Evolutionary conservation across 92 coral and sea anemone species (phyloP).

Genomic region (Bergia sp.): DNA sequence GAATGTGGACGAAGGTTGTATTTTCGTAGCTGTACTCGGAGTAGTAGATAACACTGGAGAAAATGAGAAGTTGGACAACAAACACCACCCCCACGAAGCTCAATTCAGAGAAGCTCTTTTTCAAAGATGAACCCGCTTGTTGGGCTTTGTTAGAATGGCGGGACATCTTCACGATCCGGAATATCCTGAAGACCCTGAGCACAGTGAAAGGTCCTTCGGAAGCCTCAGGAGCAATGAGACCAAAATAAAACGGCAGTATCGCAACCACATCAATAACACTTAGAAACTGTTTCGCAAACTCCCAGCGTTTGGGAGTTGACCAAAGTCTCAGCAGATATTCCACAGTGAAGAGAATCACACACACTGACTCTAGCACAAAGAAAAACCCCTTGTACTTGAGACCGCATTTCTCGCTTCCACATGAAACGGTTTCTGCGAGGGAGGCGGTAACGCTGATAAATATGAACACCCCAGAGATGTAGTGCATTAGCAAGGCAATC

Average conservation of each 20-base stretch:
- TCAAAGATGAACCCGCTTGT: conserved; percentile 82
- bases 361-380: conserved; percentile 73
- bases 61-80: conserved; percentile 75
- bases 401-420: conserved; percentile 79
- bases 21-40: conserved; percentile 74
- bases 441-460: conserved; percentile 82
- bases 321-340: conserved; percentile 82
- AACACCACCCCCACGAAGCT: conserved; percentile 85
- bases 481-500: conserved; percentile 80
- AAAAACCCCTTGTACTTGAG: conserved; percentile 63
- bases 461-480: conserved; percentile 79
- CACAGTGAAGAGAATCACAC: conserved; percentile 79
- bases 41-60: conserved; percentile 92
- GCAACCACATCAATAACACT: conserved; percentile 94
- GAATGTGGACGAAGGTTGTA: conserved; percentile 78
- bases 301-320: conserved; percentile 84
- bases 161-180: conserved; percentile 95
- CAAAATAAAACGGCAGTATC: conserved; percentile 89
- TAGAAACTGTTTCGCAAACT: conserved; percentile 86
- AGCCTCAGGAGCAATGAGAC: conserved; percentile 72
- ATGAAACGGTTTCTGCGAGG: conserved; percentile 86
- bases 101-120: conserved; percentile 91
- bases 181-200: conserved; percentile 88
- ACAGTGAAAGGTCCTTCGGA: conserved; percentile 86
- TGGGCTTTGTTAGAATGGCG: conserved; percentile 88